Conservation (phyloP, 2,113 vertebrate genomes). For the Alouatta palliata region DNA sequence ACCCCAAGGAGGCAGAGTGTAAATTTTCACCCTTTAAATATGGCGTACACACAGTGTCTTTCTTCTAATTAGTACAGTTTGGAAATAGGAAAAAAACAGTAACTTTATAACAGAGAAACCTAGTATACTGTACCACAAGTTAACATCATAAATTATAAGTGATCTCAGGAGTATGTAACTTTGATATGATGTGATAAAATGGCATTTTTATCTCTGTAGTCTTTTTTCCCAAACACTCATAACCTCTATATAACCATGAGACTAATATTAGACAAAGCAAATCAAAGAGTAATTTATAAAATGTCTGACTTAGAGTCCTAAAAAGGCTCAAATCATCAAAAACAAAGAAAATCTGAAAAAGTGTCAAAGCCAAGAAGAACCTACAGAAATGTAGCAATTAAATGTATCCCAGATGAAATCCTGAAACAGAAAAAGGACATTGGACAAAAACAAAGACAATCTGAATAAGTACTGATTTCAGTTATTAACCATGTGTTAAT, state of each 20-base stretch:
- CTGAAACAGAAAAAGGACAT: neutral
- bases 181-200: neutral
- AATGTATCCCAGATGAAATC: neutral
- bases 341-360: neutral
- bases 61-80: neutral
- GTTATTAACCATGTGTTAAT: neutral
- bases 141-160: neutral
- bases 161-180: neutral
- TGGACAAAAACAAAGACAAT: neutral
- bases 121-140: neutral
- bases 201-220: neutral
- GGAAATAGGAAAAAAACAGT: neutral
- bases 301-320: neutral
- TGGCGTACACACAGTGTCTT: neutral
- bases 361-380: neutral
- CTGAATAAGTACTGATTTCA: neutral
- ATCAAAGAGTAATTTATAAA: neutral
- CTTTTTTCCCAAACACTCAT: neutral
- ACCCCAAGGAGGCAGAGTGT: neutral
- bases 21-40: neutral
- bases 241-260: neutral
- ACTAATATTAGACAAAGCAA: neutral
- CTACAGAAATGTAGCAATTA: neutral
- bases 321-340: neutral
- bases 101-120: neutral